Conservation (phyloP, 1,140 invertebrate species). For the Drosophila ficusphila region DNA sequence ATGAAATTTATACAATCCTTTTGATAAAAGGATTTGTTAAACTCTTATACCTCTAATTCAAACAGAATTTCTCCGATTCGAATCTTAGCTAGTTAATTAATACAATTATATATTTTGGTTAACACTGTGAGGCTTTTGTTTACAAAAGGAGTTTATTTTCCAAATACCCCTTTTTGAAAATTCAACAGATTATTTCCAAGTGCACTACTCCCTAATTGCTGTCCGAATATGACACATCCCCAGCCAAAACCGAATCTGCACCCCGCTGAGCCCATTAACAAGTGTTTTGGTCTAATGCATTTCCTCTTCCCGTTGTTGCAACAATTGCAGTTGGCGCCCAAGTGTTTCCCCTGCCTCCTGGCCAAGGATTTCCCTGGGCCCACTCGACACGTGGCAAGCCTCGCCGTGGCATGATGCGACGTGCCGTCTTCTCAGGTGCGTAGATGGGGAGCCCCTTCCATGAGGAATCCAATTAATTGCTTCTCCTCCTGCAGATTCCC, state of each 20-base stretch:
- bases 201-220: constrained; percentile 38
- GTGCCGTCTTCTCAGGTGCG: constrained; percentile 90
- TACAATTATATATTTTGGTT: too few relatives aligned
- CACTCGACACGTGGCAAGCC: constrained; percentile 92
- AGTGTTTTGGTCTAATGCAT: constrained; percentile 68
- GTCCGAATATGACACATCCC: constrained; percentile 17
- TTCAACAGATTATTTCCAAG: neutral
- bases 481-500: constrained; percentile 92
- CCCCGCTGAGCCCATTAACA: constrained; percentile 66
- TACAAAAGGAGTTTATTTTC: too few relatives aligned
- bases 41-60: too few relatives aligned
- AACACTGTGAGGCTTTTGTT: too few relatives aligned
- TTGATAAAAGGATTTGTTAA: too few relatives aligned
- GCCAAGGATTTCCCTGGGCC: constrained; percentile 91
- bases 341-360: constrained; percentile 88
- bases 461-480: constrained; percentile 6
- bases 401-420: constrained; percentile 96
- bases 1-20: too few relatives aligned
- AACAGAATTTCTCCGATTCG: too few relatives aligned
- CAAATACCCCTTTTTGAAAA: too few relatives aligned
- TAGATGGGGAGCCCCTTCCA: constrained; percentile 16
- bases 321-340: constrained; percentile 84
- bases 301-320: constrained; percentile 28
- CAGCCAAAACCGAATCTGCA: constrained; percentile 16
- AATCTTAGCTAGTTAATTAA: too few relatives aligned